Evolutionary conservation across 1,140 invertebrate species (phyloP).

Genomic region (Arctopsyche grandis): DNA sequence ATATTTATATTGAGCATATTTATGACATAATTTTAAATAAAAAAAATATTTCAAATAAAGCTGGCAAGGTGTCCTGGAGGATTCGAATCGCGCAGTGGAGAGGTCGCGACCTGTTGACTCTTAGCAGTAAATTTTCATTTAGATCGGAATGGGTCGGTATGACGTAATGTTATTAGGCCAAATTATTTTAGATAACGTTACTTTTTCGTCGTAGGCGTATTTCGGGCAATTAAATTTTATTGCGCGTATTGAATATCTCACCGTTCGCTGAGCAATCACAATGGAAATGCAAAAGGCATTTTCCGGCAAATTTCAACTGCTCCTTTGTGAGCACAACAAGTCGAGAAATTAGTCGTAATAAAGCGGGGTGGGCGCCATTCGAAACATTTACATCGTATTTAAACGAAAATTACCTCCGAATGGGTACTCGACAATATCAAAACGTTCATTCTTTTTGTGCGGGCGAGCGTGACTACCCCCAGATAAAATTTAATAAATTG

Average conservation of each 20-base stretch:
- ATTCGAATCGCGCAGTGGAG: no score
- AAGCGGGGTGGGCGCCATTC: not conserved
- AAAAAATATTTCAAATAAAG: no score
- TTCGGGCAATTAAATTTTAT: conserved; percentile 12
- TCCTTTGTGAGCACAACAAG: not conserved
- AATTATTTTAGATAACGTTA: no score
- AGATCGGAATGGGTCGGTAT: no score
- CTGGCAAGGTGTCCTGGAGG: no score
- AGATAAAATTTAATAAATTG: conserved; percentile 42
- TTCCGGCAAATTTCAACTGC: conserved; percentile 8
- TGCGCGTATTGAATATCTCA: not conserved
- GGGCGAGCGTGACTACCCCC: conserved; percentile 15
- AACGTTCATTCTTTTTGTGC: conserved; percentile 33
- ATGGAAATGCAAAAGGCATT: conserved; percentile 17
- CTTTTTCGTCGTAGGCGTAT: not conserved
- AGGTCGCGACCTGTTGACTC: no score
- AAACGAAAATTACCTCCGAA: conserved; percentile 16
- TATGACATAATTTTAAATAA: no score
- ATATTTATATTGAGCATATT: no score
- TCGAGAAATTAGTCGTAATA: conserved; percentile 35
- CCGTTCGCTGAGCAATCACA: not conserved
- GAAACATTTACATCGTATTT: conserved; percentile 23
- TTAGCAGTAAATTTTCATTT: no score
- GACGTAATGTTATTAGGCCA: no score
- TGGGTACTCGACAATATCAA: not conserved